Base-by-base conservation (phyloP, 2,113 vertebrate species). In the Planiliza haematocheilus region DNA sequence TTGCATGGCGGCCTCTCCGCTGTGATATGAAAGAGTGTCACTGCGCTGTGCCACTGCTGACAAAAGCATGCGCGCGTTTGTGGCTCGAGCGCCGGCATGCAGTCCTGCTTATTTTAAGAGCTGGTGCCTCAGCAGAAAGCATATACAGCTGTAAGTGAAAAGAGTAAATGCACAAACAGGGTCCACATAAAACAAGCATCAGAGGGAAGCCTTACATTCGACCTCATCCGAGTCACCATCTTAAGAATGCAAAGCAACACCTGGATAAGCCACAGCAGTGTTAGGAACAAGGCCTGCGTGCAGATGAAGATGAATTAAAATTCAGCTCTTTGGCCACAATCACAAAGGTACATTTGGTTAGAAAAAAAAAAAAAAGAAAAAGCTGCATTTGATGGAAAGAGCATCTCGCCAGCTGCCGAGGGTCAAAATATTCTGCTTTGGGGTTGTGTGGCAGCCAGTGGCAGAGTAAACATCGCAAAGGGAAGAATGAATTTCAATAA, bases 1-100 rank as follows among this genome's bases (percentile, higher is more conserved):
- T 74, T 83, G 81, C 80, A 82, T 83, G 79, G 81, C 58, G 75
- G 69, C 50, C 49, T 71, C 49, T 80, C 83, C 62, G 71, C 59
- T 75, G 74, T 18, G 79, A 75, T 72, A 51, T 70, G 45, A 81
- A 75, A 84, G 58, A 46, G 58, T 83, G 72, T 70, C 67, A 53
- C 53, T 65, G 51, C 60, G 17, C 57, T 67, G 36, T 79, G 68
- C 63, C 62, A 66, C 55, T 58, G 51, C 63, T 83, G 53, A 79
- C 42, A 70, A 63, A 81, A 57, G 41, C 21, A 65, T 34, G 38
- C 37, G 49, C 37, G 49, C 12, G 7, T 76, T 45, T 57, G 67
- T 10, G 4, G 42, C 49, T 52, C 21, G 20, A 60, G 42, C 21
- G 64, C 72, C 70, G 63, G 55, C 65, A 61, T 64, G 57, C n/a